Evolutionary conservation across 2,888 invertebrate genomes (phyloP).

Genomic region (Dasypogon diadema): DNA sequence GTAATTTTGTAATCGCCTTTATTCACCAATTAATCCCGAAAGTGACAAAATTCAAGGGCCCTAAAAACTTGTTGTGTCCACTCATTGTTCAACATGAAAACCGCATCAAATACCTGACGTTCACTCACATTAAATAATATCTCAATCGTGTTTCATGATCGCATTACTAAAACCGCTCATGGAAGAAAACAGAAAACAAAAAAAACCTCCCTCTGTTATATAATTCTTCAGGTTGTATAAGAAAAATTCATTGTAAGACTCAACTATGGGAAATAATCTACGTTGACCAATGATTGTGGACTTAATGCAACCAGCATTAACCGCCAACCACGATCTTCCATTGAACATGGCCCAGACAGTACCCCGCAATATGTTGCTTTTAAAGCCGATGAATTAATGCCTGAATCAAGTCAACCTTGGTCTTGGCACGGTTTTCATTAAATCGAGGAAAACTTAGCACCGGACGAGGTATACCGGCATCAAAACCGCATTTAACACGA

Average conservation of each 20-base stretch:
- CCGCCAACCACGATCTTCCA: slow-evolving; percentile 32
- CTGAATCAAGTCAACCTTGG: slow-evolving; percentile 52
- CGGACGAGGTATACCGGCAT: slow-evolving; percentile 32
- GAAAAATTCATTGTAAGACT: slow-evolving; percentile 5
- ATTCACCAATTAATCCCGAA: neutral
- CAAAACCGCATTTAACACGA: slow-evolving; percentile 20
- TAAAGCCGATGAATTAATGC: slow-evolving; percentile 32
- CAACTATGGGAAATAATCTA: slow-evolving; percentile 25
- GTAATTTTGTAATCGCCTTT: too few relatives aligned
- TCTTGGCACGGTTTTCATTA: slow-evolving; percentile 54
- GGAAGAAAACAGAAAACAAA: neutral
- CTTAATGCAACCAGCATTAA: slow-evolving; percentile 26
- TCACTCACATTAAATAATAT: slow-evolving; percentile 21
- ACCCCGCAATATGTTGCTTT: slow-evolving; percentile 27
- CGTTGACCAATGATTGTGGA: slow-evolving; percentile 21
- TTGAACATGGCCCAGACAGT: slow-evolving; percentile 46
- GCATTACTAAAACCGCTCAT: slow-evolving; percentile 5
- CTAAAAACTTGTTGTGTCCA: neutral
- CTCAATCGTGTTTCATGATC: slow-evolving; percentile 20
- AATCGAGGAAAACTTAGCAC: slow-evolving; percentile 44
- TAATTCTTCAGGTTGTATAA: slow-evolving; percentile 1
- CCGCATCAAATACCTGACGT: neutral
- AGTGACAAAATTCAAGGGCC: neutral
- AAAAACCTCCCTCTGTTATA: slow-evolving; percentile 6
- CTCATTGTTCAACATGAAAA: neutral